A percentile compares a stretch with the other conserved stretches of the same genome.
Conservation (phyloP, 2,888 invertebrate species). For the Diadromus collaris region DNA sequence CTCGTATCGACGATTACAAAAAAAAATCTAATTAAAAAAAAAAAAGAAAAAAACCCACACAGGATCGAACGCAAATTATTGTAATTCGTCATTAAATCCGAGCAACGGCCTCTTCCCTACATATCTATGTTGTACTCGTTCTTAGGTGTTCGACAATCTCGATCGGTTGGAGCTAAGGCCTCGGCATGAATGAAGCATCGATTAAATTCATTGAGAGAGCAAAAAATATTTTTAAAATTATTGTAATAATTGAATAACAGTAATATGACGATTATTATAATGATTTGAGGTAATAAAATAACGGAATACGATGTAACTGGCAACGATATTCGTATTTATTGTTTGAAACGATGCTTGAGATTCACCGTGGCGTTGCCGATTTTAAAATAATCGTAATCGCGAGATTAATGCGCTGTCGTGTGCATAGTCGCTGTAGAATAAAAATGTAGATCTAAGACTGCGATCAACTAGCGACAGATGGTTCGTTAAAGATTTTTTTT, state of each 20-base stretch:
- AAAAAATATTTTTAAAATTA: conserved; percentile 62
- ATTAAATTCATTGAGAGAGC: conserved; percentile 10
- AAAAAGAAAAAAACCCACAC: conserved; percentile 1
- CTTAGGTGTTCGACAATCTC: conserved; percentile 71
- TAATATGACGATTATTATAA: neutral
- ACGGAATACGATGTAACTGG: neutral
- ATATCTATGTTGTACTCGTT: conserved; percentile 73
- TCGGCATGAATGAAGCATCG: conserved; percentile 28
- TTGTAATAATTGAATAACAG: neutral
- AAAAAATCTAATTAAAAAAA: conserved; percentile 8
- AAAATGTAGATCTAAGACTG: conserved; percentile 36
- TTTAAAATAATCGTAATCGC: neutral
- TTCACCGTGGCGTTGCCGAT: conserved; percentile 14
- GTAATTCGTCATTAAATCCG: conserved; percentile 56
- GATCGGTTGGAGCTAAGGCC: conserved; percentile 30
- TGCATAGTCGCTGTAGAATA: neutral
- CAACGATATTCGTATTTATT: neutral
- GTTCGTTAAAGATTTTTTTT: conserved; percentile 1
- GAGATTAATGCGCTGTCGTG: neutral
- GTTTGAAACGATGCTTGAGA: conserved; percentile 14
- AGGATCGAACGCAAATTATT: conserved; percentile 36
- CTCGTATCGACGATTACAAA: conserved; percentile 13
- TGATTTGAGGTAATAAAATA: conserved; percentile 12
- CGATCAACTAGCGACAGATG: conserved; percentile 1
- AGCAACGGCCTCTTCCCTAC: conserved; percentile 73